phyloP scores from a whole-genome alignment of 2,888 invertebrate species.

The Dasypogon diadema region DNA sequence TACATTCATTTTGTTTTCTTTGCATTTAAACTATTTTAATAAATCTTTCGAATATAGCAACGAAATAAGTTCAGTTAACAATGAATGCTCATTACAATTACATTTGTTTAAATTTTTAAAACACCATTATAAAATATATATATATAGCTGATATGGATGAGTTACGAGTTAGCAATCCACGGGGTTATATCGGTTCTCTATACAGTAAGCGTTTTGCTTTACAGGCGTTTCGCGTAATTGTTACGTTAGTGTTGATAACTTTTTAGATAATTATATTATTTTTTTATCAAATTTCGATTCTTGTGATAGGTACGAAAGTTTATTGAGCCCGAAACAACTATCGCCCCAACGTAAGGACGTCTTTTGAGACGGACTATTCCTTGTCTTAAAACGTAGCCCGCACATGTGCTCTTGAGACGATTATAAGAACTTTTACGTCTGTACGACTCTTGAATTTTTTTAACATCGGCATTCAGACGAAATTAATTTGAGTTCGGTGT shows the following conservation, averaged over 20 bases:
- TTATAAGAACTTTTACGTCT: constrained; percentile 39
- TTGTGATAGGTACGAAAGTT: neutral
- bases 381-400: constrained; percentile 95
- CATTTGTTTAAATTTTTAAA: constrained; percentile 21
- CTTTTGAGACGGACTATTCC: constrained; percentile 97
- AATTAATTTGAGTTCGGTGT: no score
- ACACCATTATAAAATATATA: constrained; percentile 39
- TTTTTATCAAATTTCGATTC: neutral
- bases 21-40: constrained; percentile 1
- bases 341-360: constrained; percentile 97
- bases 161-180: neutral
- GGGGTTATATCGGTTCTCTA: neutral
- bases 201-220: neutral
- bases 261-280: no score
- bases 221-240: constrained; percentile 3
- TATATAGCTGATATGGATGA: neutral
- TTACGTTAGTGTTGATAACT: neutral
- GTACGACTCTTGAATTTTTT: constrained; percentile 12
- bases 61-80: constrained; percentile 18
- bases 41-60: constrained; percentile 33
- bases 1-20: constrained; percentile 17
- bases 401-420: constrained; percentile 79
- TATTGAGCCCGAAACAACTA: constrained; percentile 74
- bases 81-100: constrained; percentile 11
- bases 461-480: constrained; percentile 51